Evolutionary conservation across 2,797 vertebrate species (phyloP).

Genomic region (Parotocinclus haroldoi): DNA sequence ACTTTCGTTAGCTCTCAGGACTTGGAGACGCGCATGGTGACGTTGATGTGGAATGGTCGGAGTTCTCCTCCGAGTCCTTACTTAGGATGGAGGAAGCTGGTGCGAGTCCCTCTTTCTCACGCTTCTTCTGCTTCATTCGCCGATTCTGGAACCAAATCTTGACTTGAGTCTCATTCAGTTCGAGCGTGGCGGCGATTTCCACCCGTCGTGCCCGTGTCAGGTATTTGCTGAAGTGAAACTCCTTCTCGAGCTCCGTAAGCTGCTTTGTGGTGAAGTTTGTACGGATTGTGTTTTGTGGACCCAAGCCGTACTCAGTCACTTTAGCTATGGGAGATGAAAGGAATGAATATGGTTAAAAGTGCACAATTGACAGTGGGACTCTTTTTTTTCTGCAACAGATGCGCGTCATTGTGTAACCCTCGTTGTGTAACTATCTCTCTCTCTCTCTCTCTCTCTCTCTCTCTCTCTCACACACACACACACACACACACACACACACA

Average conservation of each 20-base stretch:
- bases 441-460: no score
- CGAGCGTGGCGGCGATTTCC: slow-evolving; percentile 88
- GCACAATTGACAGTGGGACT: no score
- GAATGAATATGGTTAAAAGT: not conserved
- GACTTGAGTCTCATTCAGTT: slow-evolving; percentile 85
- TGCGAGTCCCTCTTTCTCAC: slow-evolving; percentile 84
- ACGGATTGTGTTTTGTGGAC: slow-evolving; percentile 78
- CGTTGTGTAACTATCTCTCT: no score
- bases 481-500: no score
- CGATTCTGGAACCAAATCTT: slow-evolving; percentile 99
- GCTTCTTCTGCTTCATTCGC: slow-evolving; percentile 97
- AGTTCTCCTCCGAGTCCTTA: slow-evolving; percentile 78
- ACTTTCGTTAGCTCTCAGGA: slow-evolving; percentile 70
- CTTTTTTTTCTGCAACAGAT: no score
- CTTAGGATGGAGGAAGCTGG: slow-evolving; percentile 67
- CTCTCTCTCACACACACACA: no score
- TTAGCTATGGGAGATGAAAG: slow-evolving; percentile 68
- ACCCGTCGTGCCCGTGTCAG: slow-evolving; percentile 89
- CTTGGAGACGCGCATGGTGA: slow-evolving; percentile 89
- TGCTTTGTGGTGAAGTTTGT: slow-evolving; percentile 97
- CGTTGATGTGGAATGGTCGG: slow-evolving; percentile 81
- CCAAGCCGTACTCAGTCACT: slow-evolving; percentile 79
- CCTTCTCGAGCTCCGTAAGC: slow-evolving; percentile 95
- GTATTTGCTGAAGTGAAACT: slow-evolving; percentile 98
- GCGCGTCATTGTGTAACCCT: no score